Percentiles rank a stretch among this genome's conserved stretches.
phyloP scores from a whole-genome alignment of 2,113 vertebrate genomes.

The Potamarius usumacintae region DNA sequence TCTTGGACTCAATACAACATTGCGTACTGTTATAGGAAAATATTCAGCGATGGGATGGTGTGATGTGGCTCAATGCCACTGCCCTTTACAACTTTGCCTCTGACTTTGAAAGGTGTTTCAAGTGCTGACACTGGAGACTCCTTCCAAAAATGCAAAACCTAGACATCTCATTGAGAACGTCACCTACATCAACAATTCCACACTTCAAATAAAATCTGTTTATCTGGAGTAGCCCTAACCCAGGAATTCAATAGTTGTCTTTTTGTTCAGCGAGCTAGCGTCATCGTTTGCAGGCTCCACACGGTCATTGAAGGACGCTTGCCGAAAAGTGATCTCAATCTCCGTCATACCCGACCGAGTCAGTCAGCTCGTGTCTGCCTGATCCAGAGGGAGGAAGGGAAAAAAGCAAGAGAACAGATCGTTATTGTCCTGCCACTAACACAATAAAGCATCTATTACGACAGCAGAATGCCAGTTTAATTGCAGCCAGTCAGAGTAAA shows the following conservation, averaged over 20 bases:
- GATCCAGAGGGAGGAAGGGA: slow-evolving; percentile 11
- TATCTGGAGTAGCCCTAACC: background rate
- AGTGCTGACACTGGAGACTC: background rate
- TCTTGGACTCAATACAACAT: background rate
- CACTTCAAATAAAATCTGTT: background rate
- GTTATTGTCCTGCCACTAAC: background rate
- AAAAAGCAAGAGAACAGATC: background rate
- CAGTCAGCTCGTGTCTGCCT: background rate
- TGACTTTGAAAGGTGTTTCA: background rate
- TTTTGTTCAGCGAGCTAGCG: slow-evolving; percentile 7
- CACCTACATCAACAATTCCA: background rate
- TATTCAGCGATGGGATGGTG: background rate
- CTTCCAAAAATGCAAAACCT: background rate
- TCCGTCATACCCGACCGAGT: slow-evolving; percentile 11
- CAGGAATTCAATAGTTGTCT: background rate
- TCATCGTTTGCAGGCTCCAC: background rate
- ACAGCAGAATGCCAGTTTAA: background rate
- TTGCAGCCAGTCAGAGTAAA: slow-evolving; percentile 11
- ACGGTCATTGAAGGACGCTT: background rate
- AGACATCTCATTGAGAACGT: background rate
- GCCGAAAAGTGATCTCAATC: slow-evolving; percentile 18
- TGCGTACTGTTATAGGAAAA: background rate
- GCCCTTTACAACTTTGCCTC: background rate
- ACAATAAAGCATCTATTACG: slow-evolving; percentile 24
- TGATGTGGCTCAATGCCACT: background rate